Base-by-base conservation (phyloP, 2,888 invertebrate genomes). In the Neoaliturus tenellus region DNA sequence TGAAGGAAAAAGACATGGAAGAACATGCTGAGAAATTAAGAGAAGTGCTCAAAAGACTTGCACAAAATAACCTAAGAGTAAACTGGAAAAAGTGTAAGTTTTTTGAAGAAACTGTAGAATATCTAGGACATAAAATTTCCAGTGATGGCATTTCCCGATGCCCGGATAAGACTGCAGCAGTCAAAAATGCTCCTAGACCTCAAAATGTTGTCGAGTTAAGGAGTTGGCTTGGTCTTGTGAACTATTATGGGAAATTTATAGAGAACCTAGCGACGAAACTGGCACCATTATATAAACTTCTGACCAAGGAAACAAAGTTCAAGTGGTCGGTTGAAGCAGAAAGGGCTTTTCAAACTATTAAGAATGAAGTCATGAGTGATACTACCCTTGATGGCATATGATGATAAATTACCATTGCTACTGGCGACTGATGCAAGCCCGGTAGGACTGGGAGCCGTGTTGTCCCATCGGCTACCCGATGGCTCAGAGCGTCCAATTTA, bases 361-460 rank as follows among this genome's bases (percentile, higher is more conserved):
- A n/a, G n/a, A n/a, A n/a, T n/a, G n/a, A n/a, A n/a, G n/a, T n/a
- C n/a, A n/a, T n/a, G n/a, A 84, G 87, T 51, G 85, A 85, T n/a
- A 83, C n/a, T 20, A 1, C 14, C 25, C 0, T 23, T 89, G 17
- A 85, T 81, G 67, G 88, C 87, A 39, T 89, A 87, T 67, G 83
- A 89, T 82, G 80, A 55, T 25, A 84, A 87, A n/a, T 84, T 87
- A 83, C 87, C 88, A 0, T 33, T 89, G 1, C 82, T 84, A 44
- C 67, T 90, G 33, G 89, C 89, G 4, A 88, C 89, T 14, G 89
- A 90, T 86, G 89, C 89, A 17, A 89, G 88, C 73, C 88, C 88
- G 12, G 83, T 83, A 23, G 89, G 89, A 25, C 81, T 89, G 41
- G 89, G 89, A 14, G 88, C 89, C 20, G 89, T 90, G 3, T 85